A percentile compares a stretch with the other conserved stretches of the same genome.
Evolutionary conservation across 2,888 invertebrate species (phyloP).

Genomic region (Meiosimyza decipiens): DNA sequence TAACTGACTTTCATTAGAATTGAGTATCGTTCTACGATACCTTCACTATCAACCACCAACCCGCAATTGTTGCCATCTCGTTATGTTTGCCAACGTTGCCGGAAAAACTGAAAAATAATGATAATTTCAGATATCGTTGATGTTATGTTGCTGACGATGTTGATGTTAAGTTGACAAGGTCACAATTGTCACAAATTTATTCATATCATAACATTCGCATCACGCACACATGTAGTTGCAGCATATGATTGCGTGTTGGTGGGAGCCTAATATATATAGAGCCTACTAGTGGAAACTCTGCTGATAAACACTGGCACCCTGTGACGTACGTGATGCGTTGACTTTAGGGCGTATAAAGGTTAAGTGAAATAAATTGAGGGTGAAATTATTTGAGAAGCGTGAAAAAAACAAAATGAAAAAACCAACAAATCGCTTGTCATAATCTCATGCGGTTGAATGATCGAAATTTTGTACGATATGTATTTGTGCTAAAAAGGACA

Average conservation of each 20-base stretch:
- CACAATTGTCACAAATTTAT: slow-evolving; percentile 18
- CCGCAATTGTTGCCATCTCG: not conserved
- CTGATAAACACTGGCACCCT: slow-evolving; percentile 12
- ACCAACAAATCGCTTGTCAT: slow-evolving; percentile 12
- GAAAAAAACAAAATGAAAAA: no score
- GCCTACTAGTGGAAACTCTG: no score
- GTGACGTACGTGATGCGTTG: slow-evolving; percentile 11
- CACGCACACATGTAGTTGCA: not conserved
- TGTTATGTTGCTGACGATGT: not conserved
- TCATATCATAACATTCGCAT: not conserved
- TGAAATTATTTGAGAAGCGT: not conserved
- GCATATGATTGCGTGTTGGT: no score
- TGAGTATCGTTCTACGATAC: no score
- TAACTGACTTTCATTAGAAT: no score
- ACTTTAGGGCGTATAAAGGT: not conserved
- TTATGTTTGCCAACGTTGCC: not conserved
- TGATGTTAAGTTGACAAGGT: slow-evolving; percentile 15
- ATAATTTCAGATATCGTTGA: slow-evolving; percentile 14
- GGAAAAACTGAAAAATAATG: slow-evolving; percentile 13
- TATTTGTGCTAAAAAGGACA: no score
- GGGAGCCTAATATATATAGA: no score
- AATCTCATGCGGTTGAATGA: not conserved
- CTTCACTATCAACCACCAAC: no score
- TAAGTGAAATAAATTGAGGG: slow-evolving; percentile 16
- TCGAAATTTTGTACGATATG: no score